phyloP scores from a whole-genome alignment of 2,113 vertebrate genomes.

The Syngnathus floridae region DNA sequence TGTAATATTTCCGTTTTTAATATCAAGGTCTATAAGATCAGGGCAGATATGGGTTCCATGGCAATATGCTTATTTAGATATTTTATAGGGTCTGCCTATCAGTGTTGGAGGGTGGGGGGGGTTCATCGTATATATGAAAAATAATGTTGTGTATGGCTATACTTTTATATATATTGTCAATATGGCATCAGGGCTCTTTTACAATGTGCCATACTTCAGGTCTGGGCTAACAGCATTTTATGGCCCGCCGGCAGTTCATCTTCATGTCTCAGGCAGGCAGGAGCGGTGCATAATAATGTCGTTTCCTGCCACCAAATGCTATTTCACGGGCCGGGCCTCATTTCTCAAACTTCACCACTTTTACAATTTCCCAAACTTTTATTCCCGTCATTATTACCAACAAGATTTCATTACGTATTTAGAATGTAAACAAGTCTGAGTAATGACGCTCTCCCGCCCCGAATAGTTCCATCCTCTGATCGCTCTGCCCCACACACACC shows the following conservation, averaged over 20 bases:
- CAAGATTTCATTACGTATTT: constrained; percentile 99
- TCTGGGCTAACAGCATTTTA: constrained; percentile 98
- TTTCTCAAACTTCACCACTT: constrained; percentile 99
- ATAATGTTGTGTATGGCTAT: constrained; percentile 79
- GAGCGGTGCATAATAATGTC: constrained; percentile 99
- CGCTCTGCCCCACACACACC: constrained; percentile 22
- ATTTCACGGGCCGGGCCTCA: constrained; percentile 97
- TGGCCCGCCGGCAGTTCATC: constrained; percentile 96
- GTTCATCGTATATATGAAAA: constrained; percentile 76
- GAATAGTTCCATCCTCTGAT: constrained; percentile 64
- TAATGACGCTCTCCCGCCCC: constrained; percentile 87
- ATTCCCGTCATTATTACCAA: constrained; percentile 99
- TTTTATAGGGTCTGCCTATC: constrained; percentile 67
- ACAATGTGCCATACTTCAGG: constrained; percentile 98
- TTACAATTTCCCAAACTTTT: constrained; percentile 99
- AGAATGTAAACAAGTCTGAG: constrained; percentile 99
- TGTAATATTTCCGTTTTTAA: constrained; percentile 81
- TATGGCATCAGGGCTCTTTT: constrained; percentile 98
- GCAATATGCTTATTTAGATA: constrained; percentile 81
- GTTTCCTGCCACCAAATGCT: constrained; percentile 99
- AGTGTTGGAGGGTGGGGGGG: constrained; percentile 56
- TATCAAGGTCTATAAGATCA: constrained; percentile 81
- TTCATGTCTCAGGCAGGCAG: constrained; percentile 96
- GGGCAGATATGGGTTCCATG: constrained; percentile 73
- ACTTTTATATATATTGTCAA: constrained; percentile 84